These are phyloP conservation scores for Engraulis encrasicolus DNA, from an alignment of 2,113 vertebrate species.

Conservation along the genomic window DNA sequence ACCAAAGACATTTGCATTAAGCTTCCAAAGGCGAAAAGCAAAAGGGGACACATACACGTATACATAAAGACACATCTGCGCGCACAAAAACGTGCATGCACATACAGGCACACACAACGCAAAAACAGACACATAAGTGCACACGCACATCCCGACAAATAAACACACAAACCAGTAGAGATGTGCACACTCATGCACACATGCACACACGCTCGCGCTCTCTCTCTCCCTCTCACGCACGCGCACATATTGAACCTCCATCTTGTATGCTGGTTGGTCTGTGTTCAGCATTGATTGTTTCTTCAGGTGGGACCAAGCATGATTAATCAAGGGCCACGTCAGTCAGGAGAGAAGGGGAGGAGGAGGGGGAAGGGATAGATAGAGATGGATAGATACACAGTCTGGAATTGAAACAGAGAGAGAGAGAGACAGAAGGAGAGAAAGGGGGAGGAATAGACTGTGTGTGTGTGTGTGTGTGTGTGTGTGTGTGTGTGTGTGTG, in stretches of 20 bases:
- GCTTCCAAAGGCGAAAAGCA: background rate
- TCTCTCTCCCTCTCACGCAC: too few species aligned
- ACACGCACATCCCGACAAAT: too few species aligned
- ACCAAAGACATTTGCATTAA: background rate
- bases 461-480: conserved; percentile 20
- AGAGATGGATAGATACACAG: background rate
- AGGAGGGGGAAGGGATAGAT: background rate
- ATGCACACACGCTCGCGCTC: background rate
- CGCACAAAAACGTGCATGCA: too few species aligned
- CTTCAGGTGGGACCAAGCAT: conserved; percentile 4
- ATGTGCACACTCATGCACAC: background rate
- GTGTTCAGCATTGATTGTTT: background rate
- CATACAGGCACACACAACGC: too few species aligned
- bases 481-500: background rate
- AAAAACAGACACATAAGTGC: too few species aligned
- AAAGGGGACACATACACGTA: background rate
- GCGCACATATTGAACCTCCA: background rate
- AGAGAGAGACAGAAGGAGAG: conserved; percentile 18
- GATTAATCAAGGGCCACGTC: background rate
- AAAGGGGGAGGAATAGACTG: background rate
- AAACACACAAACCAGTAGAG: too few species aligned
- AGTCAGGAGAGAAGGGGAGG: background rate
- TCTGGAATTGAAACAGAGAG: background rate
- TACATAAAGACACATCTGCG: background rate
- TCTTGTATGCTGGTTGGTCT: background rate